Evolutionary conservation across 1,140 invertebrate genomes (phyloP), one percentile per base, ranked within the genome.

Genomic region (Euborellia annulipes): DNA sequence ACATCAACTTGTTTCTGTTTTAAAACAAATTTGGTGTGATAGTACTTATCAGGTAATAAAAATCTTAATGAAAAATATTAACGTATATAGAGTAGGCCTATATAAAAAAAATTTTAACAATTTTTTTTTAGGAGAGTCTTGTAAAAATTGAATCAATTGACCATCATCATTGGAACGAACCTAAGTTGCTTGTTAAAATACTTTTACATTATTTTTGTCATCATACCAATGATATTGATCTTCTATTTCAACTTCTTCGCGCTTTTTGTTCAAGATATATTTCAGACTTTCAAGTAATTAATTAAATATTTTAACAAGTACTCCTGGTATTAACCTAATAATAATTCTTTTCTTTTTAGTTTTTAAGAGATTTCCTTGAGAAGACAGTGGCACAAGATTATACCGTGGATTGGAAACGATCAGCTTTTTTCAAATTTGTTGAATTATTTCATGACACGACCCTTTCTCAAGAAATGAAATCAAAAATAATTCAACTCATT

Each of bases 401-500:
- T 60, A 79, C 84, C 0, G 79, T 94, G 0, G 84, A 90, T 45
- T 97, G 94, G 92, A 96, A 97, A 60, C 72, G 93, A 38, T 77
- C 74, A 38, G 88, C 91, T 0, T 98, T 98, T 66, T 93, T 94
- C 65, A 78, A 84, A 51, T 96, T 97, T 64, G 90, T 96, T 3
- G 80, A 94, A 48, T 70, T 88, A 49, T 94, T 95, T 61, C 75
- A 82, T 32, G 76, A 78, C 34, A 72, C 75, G 30, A 69, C 67
- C 4, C 74, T 85, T 66, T 78, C 82, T 1, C 79, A 85, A 57
- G 86, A 92, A 51, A 59, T 94, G 4, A 94, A 92, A 62, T 85
- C 88, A 0, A 91, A 91, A 63, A 83, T 95, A 7, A 62, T 95
- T 0, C 90, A 95, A 53, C 77, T 92, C 52, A 80, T 98, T 21